Percentiles rank a stretch among this genome's conserved stretches.
These are phyloP conservation scores for Heliconius hermathena DNA, from an alignment of 1,140 invertebrate genomes.

Conservation along the genomic window DNA sequence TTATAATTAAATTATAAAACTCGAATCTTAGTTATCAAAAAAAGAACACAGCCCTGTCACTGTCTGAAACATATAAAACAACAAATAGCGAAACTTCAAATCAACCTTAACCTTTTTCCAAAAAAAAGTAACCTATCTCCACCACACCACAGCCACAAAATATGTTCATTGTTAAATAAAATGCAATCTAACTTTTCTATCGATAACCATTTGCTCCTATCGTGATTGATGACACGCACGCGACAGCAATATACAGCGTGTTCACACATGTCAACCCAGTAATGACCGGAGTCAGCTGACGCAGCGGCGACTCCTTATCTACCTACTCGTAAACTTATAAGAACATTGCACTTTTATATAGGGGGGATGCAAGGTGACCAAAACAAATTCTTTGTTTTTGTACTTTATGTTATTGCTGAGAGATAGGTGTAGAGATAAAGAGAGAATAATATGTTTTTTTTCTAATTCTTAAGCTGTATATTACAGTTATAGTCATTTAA, in stretches of 20 bases:
- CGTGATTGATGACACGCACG: constrained; percentile 21
- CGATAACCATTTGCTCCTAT: constrained; percentile 18
- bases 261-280: constrained; percentile 16
- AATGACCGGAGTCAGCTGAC: constrained; percentile 56
- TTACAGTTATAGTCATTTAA: too few relatives aligned
- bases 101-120: too few relatives aligned
- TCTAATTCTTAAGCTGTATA: background rate
- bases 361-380: constrained; percentile 24
- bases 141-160: background rate
- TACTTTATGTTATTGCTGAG: background rate
- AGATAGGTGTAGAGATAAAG: background rate
- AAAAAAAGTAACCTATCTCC: background rate
- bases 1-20: too few relatives aligned
- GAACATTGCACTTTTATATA: constrained; percentile 52
- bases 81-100: too few relatives aligned
- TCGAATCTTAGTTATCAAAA: too few relatives aligned
- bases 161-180: constrained; percentile 17
- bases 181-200: constrained; percentile 19
- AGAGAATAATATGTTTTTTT: background rate
- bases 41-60: too few relatives aligned
- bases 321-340: constrained; percentile 54
- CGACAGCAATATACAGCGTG: constrained; percentile 17
- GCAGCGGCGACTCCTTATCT: constrained; percentile 58
- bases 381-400: constrained; percentile 29
- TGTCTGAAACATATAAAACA: too few relatives aligned